Percentiles rank a stretch among this genome's conserved stretches.
Conservation (phyloP, 2,888 invertebrate genomes). For the Euproctis similis region DNA sequence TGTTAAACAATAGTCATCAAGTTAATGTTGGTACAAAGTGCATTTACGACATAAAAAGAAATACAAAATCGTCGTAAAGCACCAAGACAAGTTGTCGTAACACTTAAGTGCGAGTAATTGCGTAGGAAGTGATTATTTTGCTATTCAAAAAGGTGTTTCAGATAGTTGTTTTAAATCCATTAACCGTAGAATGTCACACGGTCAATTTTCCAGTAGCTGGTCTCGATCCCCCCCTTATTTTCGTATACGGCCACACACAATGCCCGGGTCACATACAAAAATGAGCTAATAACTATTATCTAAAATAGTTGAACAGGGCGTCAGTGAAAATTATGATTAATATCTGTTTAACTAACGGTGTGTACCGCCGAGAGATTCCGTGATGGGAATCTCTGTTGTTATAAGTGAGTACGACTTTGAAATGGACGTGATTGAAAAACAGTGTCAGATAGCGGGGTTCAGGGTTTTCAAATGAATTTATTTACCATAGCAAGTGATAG, state of each 20-base stretch:
- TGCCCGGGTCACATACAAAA: constrained; percentile 50
- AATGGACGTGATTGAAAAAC: constrained; percentile 19
- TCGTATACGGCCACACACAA: constrained; percentile 60
- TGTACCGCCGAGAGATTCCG: constrained; percentile 25
- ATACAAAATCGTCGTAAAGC: constrained; percentile 32
- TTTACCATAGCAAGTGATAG: too few species aligned
- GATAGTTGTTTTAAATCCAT: constrained; percentile 69
- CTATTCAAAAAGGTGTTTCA: constrained; percentile 58
- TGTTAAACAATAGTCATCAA: constrained; percentile 10
- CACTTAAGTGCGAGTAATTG: constrained; percentile 37
- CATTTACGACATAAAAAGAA: constrained; percentile 14
- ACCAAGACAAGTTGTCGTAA: constrained; percentile 37
- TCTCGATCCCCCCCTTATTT: too few species aligned
- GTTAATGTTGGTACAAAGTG: constrained; percentile 10
- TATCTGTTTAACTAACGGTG: constrained; percentile 72
- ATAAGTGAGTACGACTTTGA: constrained; percentile 15
- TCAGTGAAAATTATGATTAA: constrained; percentile 76
- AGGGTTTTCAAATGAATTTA: constrained; percentile 8
- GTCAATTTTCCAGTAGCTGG: constrained; percentile 70
- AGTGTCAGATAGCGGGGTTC: constrained; percentile 17
- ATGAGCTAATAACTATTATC: constrained; percentile 72
- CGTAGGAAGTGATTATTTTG: constrained; percentile 66
- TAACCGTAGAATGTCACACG: constrained; percentile 63
- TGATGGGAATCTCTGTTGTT: constrained; percentile 36
- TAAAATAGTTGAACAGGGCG: constrained; percentile 59